Evolutionary conservation across 2,113 vertebrate genomes (phyloP).

Genomic region (Alosa alosa): DNA sequence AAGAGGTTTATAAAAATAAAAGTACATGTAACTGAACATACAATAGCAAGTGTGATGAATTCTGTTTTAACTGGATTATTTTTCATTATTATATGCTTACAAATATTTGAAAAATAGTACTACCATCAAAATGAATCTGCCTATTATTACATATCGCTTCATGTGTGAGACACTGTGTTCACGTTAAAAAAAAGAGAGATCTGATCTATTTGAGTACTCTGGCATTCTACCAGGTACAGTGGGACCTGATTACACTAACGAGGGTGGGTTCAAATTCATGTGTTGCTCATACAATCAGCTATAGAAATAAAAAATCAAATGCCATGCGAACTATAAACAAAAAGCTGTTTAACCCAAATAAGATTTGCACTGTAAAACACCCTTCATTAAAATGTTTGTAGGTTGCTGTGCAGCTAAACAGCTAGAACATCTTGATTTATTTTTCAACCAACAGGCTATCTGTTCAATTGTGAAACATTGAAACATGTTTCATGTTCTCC

Average conservation of each 20-base stretch:
- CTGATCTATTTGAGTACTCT: constrained; percentile 2
- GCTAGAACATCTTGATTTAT: background rate
- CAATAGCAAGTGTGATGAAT: constrained; percentile 53
- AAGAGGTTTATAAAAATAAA: constrained; percentile 77
- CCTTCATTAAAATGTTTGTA: constrained; percentile 9
- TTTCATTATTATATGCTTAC: constrained; percentile 47
- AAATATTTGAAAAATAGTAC: constrained; percentile 51
- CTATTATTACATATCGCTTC: constrained; percentile 34
- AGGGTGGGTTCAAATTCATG: constrained; percentile 12
- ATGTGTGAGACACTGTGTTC: constrained; percentile 38
- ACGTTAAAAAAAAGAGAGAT: constrained; percentile 40
- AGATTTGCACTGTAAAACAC: constrained; percentile 25
- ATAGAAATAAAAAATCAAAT: constrained; percentile 24
- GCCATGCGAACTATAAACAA: constrained; percentile 17
- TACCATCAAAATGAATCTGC: constrained; percentile 37
- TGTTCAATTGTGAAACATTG: constrained; percentile 10
- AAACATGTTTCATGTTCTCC: background rate
- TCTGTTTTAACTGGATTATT: constrained; percentile 54
- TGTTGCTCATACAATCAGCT: constrained; percentile 27
- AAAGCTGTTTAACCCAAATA: constrained; percentile 19
- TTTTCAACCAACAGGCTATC: background rate
- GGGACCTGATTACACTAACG: constrained; percentile 40
- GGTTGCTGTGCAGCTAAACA: background rate
- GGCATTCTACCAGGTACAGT: constrained; percentile 18
- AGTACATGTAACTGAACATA: constrained; percentile 69